phyloP scores from a whole-genome alignment of 2,888 invertebrate species.

The Fabriciana adippe region DNA sequence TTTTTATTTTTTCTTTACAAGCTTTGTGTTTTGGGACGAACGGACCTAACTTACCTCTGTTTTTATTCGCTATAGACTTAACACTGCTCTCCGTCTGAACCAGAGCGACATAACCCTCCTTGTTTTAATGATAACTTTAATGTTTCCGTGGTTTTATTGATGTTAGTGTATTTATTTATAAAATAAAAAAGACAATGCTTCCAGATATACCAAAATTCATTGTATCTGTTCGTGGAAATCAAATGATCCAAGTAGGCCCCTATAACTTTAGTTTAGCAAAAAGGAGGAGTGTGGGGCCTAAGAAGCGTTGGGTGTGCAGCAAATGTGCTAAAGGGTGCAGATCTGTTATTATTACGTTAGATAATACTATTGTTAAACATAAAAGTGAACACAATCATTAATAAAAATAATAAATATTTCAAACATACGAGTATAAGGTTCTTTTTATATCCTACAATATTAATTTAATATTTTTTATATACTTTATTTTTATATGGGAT shows the following conservation, averaged over 20 bases:
- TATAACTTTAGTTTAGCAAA: conserved; percentile 44
- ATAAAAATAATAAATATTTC: neutral
- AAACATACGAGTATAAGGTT: neutral
- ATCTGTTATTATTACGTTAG: conserved; percentile 46
- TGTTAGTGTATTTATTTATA: no score
- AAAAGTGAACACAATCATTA: conserved; percentile 40
- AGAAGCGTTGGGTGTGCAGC: conserved; percentile 44
- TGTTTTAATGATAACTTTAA: no score
- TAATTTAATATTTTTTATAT: neutral
- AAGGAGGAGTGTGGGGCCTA: conserved; percentile 28
- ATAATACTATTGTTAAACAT: conserved; percentile 49
- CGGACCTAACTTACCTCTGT: no score
- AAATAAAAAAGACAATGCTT: neutral
- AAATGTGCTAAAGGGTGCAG: conserved; percentile 47
- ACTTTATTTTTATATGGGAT: no score
- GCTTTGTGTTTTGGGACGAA: no score
- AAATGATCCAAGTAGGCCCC: conserved; percentile 48
- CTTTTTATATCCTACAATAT: neutral
- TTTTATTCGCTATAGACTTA: no score
- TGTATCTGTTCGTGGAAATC: conserved; percentile 48
- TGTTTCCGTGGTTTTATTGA: neutral
- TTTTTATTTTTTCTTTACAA: no score
- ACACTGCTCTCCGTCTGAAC: no score
- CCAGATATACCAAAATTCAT: conserved; percentile 40
- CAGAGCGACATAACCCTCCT: no score